These are phyloP conservation scores for Embidobia sp. DNA, from an alignment of 2,888 invertebrate genomes.

Conservation along the genomic window DNA sequence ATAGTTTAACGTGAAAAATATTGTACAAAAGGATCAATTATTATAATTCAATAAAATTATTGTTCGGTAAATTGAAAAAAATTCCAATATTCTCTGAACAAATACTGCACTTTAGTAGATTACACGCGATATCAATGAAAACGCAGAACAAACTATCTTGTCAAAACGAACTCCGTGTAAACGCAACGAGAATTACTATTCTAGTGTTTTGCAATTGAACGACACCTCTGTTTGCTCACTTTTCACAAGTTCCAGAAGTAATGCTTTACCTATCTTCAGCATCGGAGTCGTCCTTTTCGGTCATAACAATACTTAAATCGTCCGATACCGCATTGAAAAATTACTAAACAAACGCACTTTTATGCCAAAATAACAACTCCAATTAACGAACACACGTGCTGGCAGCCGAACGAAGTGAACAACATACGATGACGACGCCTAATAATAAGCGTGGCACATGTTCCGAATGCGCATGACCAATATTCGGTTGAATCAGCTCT, in stretches of 20 bases:
- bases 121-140: no score
- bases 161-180: no score
- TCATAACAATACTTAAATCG: slow-evolving; percentile 3
- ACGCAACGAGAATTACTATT: no score
- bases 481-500: slow-evolving; percentile 41
- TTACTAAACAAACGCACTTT: neutral
- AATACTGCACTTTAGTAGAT: no score
- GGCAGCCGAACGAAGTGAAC: slow-evolving; percentile 9
- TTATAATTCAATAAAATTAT: no score
- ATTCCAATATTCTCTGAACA: no score
- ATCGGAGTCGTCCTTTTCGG: slow-evolving; percentile 34
- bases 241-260: neutral
- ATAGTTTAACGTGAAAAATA: no score
- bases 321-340: neutral
- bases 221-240: no score
- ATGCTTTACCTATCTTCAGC: slow-evolving; percentile 41
- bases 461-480: slow-evolving; percentile 46
- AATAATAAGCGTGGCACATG: slow-evolving; percentile 57
- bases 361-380: slow-evolving; percentile 15
- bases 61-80: no score
- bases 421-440: slow-evolving; percentile 51
- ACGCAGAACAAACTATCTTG: no score
- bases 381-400: slow-evolving; percentile 36
- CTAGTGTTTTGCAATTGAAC: no score
- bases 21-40: no score